A percentile compares a stretch with the other conserved stretches of the same genome.
These are phyloP conservation scores for Tachypleus tridentatus DNA, from an alignment of 1,140 invertebrate genomes.

Conservation along the genomic window DNA sequence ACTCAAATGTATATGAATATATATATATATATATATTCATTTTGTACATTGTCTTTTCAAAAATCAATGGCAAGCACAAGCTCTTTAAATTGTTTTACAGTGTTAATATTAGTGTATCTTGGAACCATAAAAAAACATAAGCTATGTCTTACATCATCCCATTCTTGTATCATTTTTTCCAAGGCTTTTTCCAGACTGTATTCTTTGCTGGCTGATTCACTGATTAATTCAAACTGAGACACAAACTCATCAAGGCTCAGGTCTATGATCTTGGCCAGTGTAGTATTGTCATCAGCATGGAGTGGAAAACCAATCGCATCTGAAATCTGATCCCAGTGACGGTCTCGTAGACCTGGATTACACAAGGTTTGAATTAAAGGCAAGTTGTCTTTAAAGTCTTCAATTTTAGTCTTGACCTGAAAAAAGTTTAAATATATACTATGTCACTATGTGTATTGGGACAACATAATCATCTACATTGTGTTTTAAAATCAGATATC, in stretches of 20 bases:
- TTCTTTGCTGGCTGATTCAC: conserved; percentile 90
- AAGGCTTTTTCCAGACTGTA: conserved; percentile 81
- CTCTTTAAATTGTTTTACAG: too few species aligned
- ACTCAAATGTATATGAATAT: too few species aligned
- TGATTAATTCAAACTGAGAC: conserved; percentile 79
- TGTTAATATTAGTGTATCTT: too few species aligned
- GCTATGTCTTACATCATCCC: conserved; percentile 47
- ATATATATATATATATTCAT: too few species aligned
- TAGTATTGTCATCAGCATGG: conserved; percentile 66
- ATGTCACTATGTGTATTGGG: too few species aligned
- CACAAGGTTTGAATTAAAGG: conserved; percentile 83
- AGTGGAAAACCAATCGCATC: conserved; percentile 91
- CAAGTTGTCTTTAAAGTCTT: conserved; percentile 79
- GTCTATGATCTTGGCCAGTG: conserved; percentile 81
- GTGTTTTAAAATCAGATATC: too few species aligned
- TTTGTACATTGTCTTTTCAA: too few species aligned
- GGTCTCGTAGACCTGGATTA: conserved; percentile 80
- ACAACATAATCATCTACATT: too few species aligned
- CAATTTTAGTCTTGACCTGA: conserved; percentile 56
- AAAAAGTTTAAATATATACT: not conserved
- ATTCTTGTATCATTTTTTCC: conserved; percentile 83
- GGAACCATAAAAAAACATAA: not conserved
- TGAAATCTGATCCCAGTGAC: conserved; percentile 93
- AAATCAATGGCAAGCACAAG: too few species aligned
- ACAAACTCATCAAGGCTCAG: conserved; percentile 84